phyloP scores from a whole-genome alignment of 35 echinoderm and acorn worm genomes.

The Ophiothrix spiculata region DNA sequence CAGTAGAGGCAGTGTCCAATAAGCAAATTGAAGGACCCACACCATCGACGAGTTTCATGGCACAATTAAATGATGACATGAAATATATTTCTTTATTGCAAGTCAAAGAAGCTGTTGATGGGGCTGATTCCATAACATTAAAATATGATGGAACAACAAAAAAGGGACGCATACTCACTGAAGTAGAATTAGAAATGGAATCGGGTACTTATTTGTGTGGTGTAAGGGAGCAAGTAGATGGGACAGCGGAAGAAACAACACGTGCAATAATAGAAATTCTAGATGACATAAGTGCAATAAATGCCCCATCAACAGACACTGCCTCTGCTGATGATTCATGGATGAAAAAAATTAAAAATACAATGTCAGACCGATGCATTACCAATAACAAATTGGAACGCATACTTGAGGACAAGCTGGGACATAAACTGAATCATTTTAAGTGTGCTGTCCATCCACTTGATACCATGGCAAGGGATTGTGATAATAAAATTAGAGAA shows the following conservation, averaged over 20 bases:
- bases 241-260: background rate
- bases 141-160: conserved; percentile 7
- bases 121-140: background rate
- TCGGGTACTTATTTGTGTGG: background rate
- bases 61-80: background rate
- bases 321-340: background rate
- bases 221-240: background rate
- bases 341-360: background rate
- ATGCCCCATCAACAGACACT: background rate
- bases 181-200: background rate
- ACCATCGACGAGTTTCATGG: background rate
- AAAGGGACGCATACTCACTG: background rate
- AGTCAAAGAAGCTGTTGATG: background rate
- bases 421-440: background rate
- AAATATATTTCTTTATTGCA: background rate
- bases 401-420: background rate
- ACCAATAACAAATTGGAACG: background rate
- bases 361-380: background rate
- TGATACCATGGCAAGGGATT: background rate
- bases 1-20: background rate
- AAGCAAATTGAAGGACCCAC: background rate
- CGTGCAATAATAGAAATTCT: background rate
- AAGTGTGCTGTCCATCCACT: background rate
- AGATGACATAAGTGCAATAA: background rate
- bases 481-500: background rate